Evolutionary conservation across 2,888 invertebrate species (phyloP), one percentile per base, ranked within the genome.

Genomic region (Rhyacophila evoluta): DNA sequence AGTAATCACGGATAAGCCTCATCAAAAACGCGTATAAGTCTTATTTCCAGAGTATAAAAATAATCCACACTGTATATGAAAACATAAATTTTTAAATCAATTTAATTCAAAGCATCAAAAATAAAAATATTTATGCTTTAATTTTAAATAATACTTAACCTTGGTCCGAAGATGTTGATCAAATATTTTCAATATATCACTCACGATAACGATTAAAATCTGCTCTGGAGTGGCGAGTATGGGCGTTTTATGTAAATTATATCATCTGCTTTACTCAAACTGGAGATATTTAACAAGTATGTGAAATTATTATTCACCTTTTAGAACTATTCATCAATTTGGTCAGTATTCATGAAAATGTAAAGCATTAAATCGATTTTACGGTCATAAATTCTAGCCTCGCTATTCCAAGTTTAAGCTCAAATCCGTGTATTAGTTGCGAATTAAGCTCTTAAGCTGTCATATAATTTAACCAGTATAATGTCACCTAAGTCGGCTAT

Each of bases 131-230:
- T 77, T 67, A 77, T 74, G 38, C 27, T 74, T 37, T 33, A 69
- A 79, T 38, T 74, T 74, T 37, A 68, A 76, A 76, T 73, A 72
- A n/a, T 68, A 55, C 39, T 36, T 69, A 77, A 39, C 76, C 76
- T 77, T 77, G 74, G 41, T 38, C 39, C 27, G 27, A 12, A 70
- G 39, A 33, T 25, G 38, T 72, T 77, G 79, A 79, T 76, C 72
- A 68, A 73, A 12, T 76, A 81, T 75, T 81, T 75, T 78, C 80
- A 70, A 81, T 81, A 81, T 81, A 81, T 81, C 80, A 81, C 80
- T 78, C 78, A 72, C 72, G 70, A 73, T 79, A 75, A 68, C 72
- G 72, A 72, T 72, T 72, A 55, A 28, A 72, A 33, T 41, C 33
- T 74, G 71, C 41, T 29, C 55, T 55, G 19, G 19, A 55, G 33